phyloP scores from a whole-genome alignment of 1,140 invertebrate genomes.

The Acromyrmex charruanus region DNA sequence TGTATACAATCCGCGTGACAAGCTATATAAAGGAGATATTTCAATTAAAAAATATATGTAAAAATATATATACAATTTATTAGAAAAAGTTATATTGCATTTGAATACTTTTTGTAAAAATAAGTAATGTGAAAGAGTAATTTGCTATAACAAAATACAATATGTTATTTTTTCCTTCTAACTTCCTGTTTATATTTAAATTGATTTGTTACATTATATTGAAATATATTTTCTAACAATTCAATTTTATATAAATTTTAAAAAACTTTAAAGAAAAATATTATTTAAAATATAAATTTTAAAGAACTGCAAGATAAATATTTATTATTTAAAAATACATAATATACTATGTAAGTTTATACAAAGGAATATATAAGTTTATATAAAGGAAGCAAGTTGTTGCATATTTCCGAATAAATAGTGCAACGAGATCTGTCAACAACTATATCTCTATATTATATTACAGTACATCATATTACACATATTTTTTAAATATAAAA shows the following conservation, averaged over 20 bases:
- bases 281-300: not conserved
- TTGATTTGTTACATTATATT: not conserved
- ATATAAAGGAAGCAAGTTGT: too few relatives aligned
- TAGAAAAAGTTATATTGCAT: not conserved
- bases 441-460: too few relatives aligned
- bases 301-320: too few relatives aligned
- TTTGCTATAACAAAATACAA: not conserved
- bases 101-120: slow-evolving; percentile 10
- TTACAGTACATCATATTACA: too few relatives aligned
- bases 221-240: not conserved
- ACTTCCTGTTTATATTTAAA: not conserved
- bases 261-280: not conserved
- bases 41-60: not conserved
- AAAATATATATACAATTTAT: not conserved
- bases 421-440: too few relatives aligned
- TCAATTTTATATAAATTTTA: not conserved
- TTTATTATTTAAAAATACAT: too few relatives aligned
- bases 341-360: too few relatives aligned
- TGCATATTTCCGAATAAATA: too few relatives aligned
- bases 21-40: not conserved
- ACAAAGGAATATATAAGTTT: too few relatives aligned
- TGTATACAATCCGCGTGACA: not conserved
- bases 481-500: too few relatives aligned
- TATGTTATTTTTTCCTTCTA: not conserved
- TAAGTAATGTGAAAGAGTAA: not conserved